Evolutionary conservation across 1,140 invertebrate species (phyloP), one percentile per base, ranked within the genome.

Genomic region (Caenorhabditis latens): DNA sequence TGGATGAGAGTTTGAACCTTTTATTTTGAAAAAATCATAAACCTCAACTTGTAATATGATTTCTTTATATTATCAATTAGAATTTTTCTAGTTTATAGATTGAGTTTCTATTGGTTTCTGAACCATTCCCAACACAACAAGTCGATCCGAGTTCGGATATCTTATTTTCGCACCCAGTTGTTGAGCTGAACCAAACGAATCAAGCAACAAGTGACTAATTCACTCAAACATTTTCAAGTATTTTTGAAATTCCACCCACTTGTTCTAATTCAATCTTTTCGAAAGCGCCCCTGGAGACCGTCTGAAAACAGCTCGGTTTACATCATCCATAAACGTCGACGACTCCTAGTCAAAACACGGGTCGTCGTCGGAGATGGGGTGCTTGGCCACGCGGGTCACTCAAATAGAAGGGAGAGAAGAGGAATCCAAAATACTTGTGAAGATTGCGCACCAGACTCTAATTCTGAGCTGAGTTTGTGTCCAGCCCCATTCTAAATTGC

Each of bases 181-280:
- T 13, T 16, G 65, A 71, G 19, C 13, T 46, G 13, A 9, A 71
- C 43, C 43, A 0, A 24, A 24, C 8, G 32, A 9, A 63, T n/a
- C n/a, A n/a, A 63, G 8, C 61, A 24, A 63, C 24, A 63, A 63
- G 9, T 63, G 61, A 63, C 21, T 63, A 8, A 63, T 13, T 63
- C n/a, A n/a, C 57, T 16, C 14, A 58, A 58, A 13, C 16, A 14
- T 46, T 48, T 71, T 46, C 32, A 32, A 32, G 32, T 32, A 32
- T 32, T 32, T 40, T 46, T 16, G 42, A 19, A 46, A 48, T 50
- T 48, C 46, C 71, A 46, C n/a, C 21, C n/a, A 79, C 71, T 79
- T 79, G 71, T 79, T 79, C 71, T 79, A 79, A 79, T 79, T 79
- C 46, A 79, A 79, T 79, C 71, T 79, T 79, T 79, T 79, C 32